Base-by-base conservation (phyloP, 1,140 invertebrate genomes). In the Halesus radiatus region DNA sequence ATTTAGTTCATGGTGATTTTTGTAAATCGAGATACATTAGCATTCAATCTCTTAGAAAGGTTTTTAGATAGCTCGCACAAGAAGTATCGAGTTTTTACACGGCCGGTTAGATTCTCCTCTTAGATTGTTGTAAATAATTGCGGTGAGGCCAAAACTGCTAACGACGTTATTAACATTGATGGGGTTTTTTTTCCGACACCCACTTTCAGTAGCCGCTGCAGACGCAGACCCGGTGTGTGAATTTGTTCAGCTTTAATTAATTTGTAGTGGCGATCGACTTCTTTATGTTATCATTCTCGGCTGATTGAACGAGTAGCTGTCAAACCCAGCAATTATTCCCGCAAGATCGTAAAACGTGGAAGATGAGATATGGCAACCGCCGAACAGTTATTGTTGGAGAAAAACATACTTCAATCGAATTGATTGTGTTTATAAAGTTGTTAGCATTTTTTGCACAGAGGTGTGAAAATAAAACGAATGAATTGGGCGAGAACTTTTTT, bases 111-210 rank as follows among this genome's bases (percentile, higher is more conserved):
- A 56, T 22, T 8, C 56, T 18, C 56, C 56, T 60, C 20, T 60
- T 60, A 23, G 56, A 60, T 60, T 60, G 56, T 60, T 60, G 56
- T 22, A 60, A 60, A 60, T 60, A 22, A 60, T 60, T 23, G 56
- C 56, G 8, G 56, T 60, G 18, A 60, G 56, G 23, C 56, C 8
- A 60, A 60, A 60, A 22, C 56, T 60, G 23, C 56, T 60, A 60
- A 60, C 56, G 56, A 60, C 56, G 56, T 60, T 60, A 60, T 60
- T 60, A 60, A 23, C 56, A 60, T 60, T 60, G 56, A 60, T 60
- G 18, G 20, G 7, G 56, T 10, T 60, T 60, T 60, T 58, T 60
- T 60, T 60, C 16, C 18, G 56, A 20, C 16, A 60, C 56, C 54
- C 56, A 18, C 56, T 60, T 60, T 60, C 56, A 23, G 56, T 60